Evolutionary conservation across 1,140 invertebrate genomes (phyloP).

Genomic region (Platyura marginata): DNA sequence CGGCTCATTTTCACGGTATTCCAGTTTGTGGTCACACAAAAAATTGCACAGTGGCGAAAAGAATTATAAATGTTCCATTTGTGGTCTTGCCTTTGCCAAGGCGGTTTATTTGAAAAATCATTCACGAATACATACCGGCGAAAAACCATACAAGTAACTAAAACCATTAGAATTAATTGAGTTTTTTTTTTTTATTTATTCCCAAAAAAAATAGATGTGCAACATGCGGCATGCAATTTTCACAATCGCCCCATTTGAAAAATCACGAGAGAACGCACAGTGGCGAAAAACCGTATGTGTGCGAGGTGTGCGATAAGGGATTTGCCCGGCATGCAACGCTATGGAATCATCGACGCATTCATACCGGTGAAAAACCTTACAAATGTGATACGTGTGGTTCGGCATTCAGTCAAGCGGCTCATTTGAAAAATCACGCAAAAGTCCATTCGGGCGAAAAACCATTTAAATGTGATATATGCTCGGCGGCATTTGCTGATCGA

Average conservation of each 20-base stretch:
- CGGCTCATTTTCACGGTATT: slow-evolving; percentile 63
- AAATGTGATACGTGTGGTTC: slow-evolving; percentile 67
- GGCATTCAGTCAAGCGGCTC: slow-evolving; percentile 72
- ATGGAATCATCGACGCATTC: slow-evolving; percentile 80
- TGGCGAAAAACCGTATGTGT: slow-evolving; percentile 75
- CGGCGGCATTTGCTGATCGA: slow-evolving; percentile 68
- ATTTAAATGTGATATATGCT: slow-evolving; percentile 68
- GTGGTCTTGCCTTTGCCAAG: slow-evolving; percentile 82
- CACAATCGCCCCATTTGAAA: slow-evolving; percentile 75
- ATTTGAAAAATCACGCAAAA: slow-evolving; percentile 70
- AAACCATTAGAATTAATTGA: background rate
- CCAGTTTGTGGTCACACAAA: slow-evolving; percentile 70
- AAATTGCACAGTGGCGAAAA: slow-evolving; percentile 72
- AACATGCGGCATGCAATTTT: slow-evolving; percentile 76
- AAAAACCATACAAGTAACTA: slow-evolving; percentile 59
- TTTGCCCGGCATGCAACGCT: slow-evolving; percentile 71
- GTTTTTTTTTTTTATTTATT: background rate
- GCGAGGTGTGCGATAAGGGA: slow-evolving; percentile 79
- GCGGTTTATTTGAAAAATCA: slow-evolving; percentile 85
- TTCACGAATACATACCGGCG: slow-evolving; percentile 61
- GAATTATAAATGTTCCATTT: slow-evolving; percentile 81
- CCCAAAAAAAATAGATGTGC: slow-evolving; percentile 37
- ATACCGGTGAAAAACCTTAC: slow-evolving; percentile 83
- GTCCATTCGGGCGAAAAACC: slow-evolving; percentile 56
- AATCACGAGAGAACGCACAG: slow-evolving; percentile 86